Conservation (phyloP, 2,888 invertebrate genomes). For the Mantis religiosa region DNA sequence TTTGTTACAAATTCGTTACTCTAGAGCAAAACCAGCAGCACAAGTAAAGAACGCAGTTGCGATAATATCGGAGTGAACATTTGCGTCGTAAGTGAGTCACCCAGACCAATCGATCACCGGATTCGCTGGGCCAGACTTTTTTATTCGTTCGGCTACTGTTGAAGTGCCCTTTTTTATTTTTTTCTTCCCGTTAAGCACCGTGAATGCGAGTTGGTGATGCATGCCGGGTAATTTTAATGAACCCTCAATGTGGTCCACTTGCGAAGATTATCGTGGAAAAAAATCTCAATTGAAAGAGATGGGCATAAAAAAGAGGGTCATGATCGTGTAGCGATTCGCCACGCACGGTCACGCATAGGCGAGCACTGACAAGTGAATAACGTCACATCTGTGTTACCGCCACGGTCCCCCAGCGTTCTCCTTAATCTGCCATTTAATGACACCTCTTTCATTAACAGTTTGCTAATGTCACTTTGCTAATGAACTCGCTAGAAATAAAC, state of each 20-base stretch:
- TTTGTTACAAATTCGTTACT: no score
- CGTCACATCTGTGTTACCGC: not conserved
- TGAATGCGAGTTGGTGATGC: constrained; percentile 7
- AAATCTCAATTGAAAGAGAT: not conserved
- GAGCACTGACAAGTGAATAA: not conserved
- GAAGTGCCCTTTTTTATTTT: not conserved
- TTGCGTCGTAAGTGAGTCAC: not conserved
- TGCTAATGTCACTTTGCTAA: no score
- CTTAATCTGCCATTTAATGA: no score
- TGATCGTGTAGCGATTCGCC: not conserved
- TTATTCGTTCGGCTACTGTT: not conserved
- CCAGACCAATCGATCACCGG: not conserved
- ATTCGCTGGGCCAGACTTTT: not conserved
- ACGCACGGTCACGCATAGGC: not conserved
- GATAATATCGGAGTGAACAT: not conserved
- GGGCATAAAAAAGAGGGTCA: not conserved
- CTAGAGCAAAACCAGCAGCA: not conserved
- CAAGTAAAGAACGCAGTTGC: not conserved
- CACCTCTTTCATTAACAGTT: no score
- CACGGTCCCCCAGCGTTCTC: not conserved
- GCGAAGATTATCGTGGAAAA: not conserved
- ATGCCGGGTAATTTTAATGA: not conserved
- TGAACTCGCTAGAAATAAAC: no score
- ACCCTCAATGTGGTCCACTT: not conserved
- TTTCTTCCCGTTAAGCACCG: not conserved